These are phyloP conservation scores for Melanocharis versteri DNA, from an alignment of 2,113 vertebrate genomes.

Conservation along the genomic window DNA sequence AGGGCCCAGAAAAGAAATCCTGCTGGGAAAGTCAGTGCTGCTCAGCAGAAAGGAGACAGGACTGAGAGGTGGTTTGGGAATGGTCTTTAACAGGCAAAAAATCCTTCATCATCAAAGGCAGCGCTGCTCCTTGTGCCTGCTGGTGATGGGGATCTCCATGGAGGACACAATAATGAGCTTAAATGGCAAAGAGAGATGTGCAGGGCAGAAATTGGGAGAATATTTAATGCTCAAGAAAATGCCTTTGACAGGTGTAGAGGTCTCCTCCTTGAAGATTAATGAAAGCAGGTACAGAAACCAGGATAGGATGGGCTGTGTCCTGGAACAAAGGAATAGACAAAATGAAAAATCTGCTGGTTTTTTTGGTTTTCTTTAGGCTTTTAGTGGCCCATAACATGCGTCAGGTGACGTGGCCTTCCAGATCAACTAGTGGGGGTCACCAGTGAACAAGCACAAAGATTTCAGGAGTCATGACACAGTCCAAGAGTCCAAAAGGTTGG, in stretches of 20 bases:
- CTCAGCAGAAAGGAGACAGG: neutral
- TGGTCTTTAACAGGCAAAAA: neutral
- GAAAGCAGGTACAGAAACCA: neutral
- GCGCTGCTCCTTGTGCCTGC: neutral
- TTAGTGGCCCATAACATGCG: neutral
- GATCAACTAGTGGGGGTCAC: neutral
- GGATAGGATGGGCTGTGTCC: neutral
- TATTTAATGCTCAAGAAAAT: neutral
- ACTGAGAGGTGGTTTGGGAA: neutral
- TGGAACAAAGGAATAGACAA: neutral
- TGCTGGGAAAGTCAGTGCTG: neutral
- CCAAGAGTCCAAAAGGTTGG: neutral
- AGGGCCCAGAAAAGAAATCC: neutral
- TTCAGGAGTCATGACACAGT: neutral
- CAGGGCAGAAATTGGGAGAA: neutral
- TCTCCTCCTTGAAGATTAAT: neutral
- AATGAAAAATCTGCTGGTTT: neutral
- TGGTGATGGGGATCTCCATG: neutral
- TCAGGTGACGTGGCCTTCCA: neutral
- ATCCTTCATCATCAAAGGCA: neutral
- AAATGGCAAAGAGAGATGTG: neutral
- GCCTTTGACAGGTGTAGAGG: neutral
- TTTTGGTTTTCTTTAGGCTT: neutral
- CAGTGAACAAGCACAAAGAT: neutral
- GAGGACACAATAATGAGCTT: neutral